phyloP scores from a whole-genome alignment of 2,888 invertebrate genomes.

The Callinectes sapidus region DNA sequence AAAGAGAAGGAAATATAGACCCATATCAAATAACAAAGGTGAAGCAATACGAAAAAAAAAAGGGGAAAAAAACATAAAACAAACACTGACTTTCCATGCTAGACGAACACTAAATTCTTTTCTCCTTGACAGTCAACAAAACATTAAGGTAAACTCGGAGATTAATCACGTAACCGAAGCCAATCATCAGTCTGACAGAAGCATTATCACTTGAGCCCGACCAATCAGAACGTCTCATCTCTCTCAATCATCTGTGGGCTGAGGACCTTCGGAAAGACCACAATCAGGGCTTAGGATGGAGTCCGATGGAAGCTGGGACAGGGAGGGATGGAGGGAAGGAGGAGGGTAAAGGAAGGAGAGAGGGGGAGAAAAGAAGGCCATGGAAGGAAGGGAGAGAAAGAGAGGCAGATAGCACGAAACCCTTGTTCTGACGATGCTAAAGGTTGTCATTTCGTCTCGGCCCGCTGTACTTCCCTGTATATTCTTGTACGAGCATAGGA shows the following conservation, averaged over 20 bases:
- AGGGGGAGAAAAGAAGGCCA: background rate
- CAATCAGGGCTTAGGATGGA: conserved; percentile 20
- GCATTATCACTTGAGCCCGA: conserved; percentile 44
- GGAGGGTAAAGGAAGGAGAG: background rate
- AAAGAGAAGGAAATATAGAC: background rate
- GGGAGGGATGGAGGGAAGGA: conserved; percentile 30
- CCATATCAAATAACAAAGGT: background rate
- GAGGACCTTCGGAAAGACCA: conserved; percentile 42
- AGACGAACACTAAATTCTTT: background rate
- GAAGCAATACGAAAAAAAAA: background rate
- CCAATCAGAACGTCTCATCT: conserved; percentile 56
- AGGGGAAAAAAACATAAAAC: background rate
- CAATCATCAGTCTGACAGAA: conserved; percentile 43
- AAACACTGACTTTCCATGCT: background rate
- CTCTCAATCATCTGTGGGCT: conserved; percentile 45
- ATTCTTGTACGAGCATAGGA: background rate
- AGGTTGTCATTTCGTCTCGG: conserved; percentile 6
- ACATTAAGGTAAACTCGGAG: background rate
- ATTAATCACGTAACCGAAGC: conserved; percentile 48
- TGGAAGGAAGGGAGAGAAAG: background rate
- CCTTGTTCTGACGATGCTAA: background rate
- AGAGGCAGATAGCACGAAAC: background rate
- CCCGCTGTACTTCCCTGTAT: background rate
- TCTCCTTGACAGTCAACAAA: background rate
- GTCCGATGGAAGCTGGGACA: conserved; percentile 7